Base-by-base conservation (phyloP, 2,797 vertebrate genomes). In the Cichlasoma orientale region DNA sequence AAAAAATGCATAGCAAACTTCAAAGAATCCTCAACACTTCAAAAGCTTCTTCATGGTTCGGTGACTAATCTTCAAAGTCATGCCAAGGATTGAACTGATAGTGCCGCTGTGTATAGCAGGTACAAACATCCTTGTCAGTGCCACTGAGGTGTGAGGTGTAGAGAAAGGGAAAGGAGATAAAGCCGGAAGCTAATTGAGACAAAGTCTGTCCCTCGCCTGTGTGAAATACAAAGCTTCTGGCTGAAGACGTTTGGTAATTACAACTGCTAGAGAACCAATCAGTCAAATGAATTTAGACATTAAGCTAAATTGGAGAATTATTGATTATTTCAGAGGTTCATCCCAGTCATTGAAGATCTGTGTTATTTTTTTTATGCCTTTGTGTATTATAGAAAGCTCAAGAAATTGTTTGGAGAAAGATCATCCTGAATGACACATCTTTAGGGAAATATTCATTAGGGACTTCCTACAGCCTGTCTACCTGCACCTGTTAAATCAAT, bases 151-250 rank as follows among this genome's bases (percentile, higher is more conserved):
- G 90, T 84, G 88, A 90, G 90, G 74, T 38, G 85, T 33, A 72
- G 86, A 86, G 88, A 86, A 77, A 85, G 66, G 76, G 59, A 91
- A 80, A 78, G 71, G 75, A 87, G 90, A 92, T 91, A 89, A 90
- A 88, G 84, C 76, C 56, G 47, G 82, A 63, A 82, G 90, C 89
- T 94, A 95, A 95, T 93, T 95, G 94, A 94, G 93, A 93, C 87
- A 89, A 90, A 94, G 91, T 84, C 91, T 83, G 84, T 90, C 87
- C 87, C 77, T 87, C 44, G 75, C 80, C 80, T 59, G 79, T 78
- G 86, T 75, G 86, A 85, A 86, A 88, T 73, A 58, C 74, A 86
- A 87, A 89, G 75, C 86, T 89, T 55, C 75, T 73, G 82, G 85
- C 86, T 84, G 89, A 89, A 90, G 90, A 91, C 85, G 52, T 80